Conservation (phyloP, 2,113 vertebrate genomes). For the human (Homo sapiens) region GRCh38 chr2:64135001-64135500, state of each 20-base stretch:
- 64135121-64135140: slow-evolving; percentile 39
- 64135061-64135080: neutral
- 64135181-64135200: neutral
- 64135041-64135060: neutral
- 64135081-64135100: neutral
- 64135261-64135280: no score
- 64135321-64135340: neutral
- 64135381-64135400: neutral
- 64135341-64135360: neutral
- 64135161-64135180: slow-evolving; percentile 22
- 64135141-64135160: slow-evolving; percentile 56
- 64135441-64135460: neutral
- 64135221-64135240: neutral
- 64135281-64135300: neutral
- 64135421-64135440: neutral
- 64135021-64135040: slow-evolving; percentile 28
- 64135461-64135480: neutral
- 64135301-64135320: neutral
- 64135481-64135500: neutral
- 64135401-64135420: neutral
- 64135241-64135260: neutral
- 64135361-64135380: neutral
- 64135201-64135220: slow-evolving; percentile 9
- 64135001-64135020: slow-evolving; percentile 16
- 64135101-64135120: slow-evolving; percentile 16